Conservation (phyloP, 2,797 vertebrate species). For the Enteromius unitaeniatus region DNA sequence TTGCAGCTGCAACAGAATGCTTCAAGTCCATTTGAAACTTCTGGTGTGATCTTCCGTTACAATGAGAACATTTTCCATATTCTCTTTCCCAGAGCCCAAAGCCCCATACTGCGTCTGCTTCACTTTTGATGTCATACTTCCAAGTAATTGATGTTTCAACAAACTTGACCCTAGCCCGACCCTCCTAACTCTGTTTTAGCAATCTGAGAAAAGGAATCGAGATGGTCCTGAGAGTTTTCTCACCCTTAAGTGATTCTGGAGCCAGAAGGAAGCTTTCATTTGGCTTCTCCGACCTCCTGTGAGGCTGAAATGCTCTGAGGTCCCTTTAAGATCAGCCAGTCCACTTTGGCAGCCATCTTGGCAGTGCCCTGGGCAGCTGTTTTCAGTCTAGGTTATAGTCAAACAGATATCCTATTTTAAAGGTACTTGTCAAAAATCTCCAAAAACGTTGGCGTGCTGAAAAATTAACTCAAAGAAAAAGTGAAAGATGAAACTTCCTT, state of each 20-base stretch:
- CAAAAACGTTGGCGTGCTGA: not conserved
- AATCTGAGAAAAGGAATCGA: conserved; percentile 35
- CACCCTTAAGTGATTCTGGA: conserved; percentile 63
- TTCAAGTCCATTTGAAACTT: not conserved
- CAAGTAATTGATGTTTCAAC: conserved; percentile 42
- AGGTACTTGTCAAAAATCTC: not conserved
- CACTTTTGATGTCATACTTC: conserved; percentile 24
- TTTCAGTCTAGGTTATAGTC: conserved; percentile 13
- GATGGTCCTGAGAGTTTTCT: conserved; percentile 1
- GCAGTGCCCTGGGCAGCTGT: not conserved
- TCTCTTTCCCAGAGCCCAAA: conserved; percentile 10
- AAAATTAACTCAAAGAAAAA: not conserved
- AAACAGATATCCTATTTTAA: not conserved
- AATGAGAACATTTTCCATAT: conserved; percentile 3
- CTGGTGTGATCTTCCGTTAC: conserved; percentile 32
- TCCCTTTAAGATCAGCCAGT: not conserved
- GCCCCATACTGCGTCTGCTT: conserved; percentile 11
- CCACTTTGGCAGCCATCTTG: not conserved
- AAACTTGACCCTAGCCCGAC: conserved; percentile 54
- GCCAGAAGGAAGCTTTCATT: conserved; percentile 48
- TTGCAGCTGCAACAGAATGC: not conserved
- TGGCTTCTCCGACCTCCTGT: conserved; percentile 28
- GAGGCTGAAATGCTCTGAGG: conserved; percentile 11
- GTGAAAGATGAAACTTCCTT: not conserved
- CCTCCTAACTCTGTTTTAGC: conserved; percentile 51